Conservation (phyloP, 2,797 vertebrate species). For the Meda fulgida region DNA sequence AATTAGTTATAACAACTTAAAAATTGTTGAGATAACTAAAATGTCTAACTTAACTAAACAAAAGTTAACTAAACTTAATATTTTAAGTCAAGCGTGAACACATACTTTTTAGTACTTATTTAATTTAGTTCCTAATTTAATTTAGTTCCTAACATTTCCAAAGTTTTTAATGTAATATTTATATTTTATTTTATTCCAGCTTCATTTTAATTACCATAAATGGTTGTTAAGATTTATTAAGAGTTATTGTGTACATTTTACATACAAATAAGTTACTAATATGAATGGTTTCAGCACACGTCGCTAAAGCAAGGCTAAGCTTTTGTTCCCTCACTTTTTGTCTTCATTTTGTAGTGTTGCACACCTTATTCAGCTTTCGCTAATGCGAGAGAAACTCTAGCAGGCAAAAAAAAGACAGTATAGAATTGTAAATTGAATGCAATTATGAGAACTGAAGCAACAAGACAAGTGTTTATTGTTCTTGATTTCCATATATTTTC, state of each 20-base stretch:
- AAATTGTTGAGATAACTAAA: too few relatives aligned
- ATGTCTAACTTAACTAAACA: too few relatives aligned
- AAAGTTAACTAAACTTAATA: too few relatives aligned
- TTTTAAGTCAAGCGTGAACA: too few relatives aligned
- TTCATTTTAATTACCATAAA: not conserved
- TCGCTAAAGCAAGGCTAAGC: not conserved
- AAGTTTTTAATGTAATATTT: not conserved
- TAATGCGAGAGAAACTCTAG: conserved; percentile 3
- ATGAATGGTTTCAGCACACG: not conserved
- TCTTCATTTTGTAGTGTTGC: conserved; percentile 1
- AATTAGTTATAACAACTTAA: too few relatives aligned
- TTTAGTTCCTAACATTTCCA: not conserved
- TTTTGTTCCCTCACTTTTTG: not conserved
- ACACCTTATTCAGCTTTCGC: conserved; percentile 4
- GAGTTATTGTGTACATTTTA: not conserved
- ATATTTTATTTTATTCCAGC: not conserved
- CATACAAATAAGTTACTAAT: not conserved
- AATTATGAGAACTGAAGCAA: conserved; percentile 33
- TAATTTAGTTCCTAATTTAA: not conserved
- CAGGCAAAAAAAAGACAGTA: conserved; percentile 2
- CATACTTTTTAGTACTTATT: not conserved
- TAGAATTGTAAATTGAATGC: conserved; percentile 30
- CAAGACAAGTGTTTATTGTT: conserved; percentile 35
- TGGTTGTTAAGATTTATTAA: not conserved
- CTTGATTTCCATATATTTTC: conserved; percentile 35